A percentile compares a stretch with the other conserved stretches of the same genome.
These are phyloP conservation scores for Mareca strepera DNA, from an alignment of 2,797 vertebrate species.

Conservation along the genomic window DNA sequence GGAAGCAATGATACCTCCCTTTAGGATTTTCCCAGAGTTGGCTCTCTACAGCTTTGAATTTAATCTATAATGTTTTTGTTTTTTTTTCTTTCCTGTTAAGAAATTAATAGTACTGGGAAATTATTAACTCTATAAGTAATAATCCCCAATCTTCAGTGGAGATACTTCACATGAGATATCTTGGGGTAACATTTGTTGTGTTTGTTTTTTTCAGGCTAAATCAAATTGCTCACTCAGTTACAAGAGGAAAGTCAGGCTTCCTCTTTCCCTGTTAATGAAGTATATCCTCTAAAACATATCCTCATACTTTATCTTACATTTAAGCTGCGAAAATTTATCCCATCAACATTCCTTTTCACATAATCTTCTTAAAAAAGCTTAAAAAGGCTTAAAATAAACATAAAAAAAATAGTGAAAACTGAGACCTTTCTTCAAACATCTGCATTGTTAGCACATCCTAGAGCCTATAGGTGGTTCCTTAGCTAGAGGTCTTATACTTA, in stretches of 20 bases:
- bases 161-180: not conserved
- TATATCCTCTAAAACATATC: not conserved
- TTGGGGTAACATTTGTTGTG: not conserved
- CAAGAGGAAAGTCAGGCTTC: not conserved
- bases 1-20: not conserved
- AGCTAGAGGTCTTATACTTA: not conserved
- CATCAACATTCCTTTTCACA: not conserved
- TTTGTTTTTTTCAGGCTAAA: not conserved
- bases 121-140: not conserved
- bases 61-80: not conserved
- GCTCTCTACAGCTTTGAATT: not conserved
- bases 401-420: not conserved
- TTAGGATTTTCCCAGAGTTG: not conserved
- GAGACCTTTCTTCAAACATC: not conserved
- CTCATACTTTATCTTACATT: not conserved
- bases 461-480: not conserved
- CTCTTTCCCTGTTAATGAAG: not conserved
- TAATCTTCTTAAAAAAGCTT: not conserved
- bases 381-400: rapidly evolving
- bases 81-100: not conserved
- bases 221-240: not conserved
- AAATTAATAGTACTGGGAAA: not conserved
- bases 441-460: not conserved
- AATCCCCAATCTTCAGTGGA: not conserved
- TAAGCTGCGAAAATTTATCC: not conserved